Evolutionary conservation across 2,888 invertebrate genomes (phyloP), one percentile per base, ranked within the genome.

Genomic region (Leucophora obtusa): DNA sequence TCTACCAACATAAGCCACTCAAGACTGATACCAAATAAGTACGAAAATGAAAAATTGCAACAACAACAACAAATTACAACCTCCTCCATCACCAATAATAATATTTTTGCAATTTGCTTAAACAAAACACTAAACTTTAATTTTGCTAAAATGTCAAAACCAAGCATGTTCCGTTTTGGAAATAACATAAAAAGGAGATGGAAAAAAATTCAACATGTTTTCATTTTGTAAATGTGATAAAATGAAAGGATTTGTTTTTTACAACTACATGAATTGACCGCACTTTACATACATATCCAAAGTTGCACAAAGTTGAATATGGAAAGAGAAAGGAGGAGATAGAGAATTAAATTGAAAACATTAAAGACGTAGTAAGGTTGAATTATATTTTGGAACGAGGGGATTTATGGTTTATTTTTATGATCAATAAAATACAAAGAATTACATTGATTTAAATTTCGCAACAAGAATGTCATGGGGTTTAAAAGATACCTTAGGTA

Each of bases 81-180:
- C 7, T 17, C 21, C 28, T 18, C 1, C 14, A 66, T 15, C 54
- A 63, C 28, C 18, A 77, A 66, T 43, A 73, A 66, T 51, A 79
- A 79, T 72, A 79, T 82, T 82, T 79, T 78, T 74, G 68, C 51
- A 82, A 75, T 82, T 82, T 69, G 71, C 71, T 72, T 71, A 53
- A 75, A 75, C 56, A 78, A 66, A 74, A 17, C 21, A 62, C 11
- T 35, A 78, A n/a, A 75, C 38, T 65, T 75, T 66, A 70, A 70
- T 70, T 62, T 70, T 62, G 38, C 65, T 66, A 70, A 81, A 77
- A 77, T 73, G 81, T 70, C 81, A 77, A 73, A 77, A 65, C 54
- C 77, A 81, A 74, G 70, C 50, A 74, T 74, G 63, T 77, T 70
- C 38, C 75, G 53, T 62, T 68, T 56, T 5, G 38, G 14, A 53